Percentiles rank a stretch among this genome's conserved stretches.
phyloP scores from a whole-genome alignment of 2,888 invertebrate species.

The Peribatodes rhomboidaria region DNA sequence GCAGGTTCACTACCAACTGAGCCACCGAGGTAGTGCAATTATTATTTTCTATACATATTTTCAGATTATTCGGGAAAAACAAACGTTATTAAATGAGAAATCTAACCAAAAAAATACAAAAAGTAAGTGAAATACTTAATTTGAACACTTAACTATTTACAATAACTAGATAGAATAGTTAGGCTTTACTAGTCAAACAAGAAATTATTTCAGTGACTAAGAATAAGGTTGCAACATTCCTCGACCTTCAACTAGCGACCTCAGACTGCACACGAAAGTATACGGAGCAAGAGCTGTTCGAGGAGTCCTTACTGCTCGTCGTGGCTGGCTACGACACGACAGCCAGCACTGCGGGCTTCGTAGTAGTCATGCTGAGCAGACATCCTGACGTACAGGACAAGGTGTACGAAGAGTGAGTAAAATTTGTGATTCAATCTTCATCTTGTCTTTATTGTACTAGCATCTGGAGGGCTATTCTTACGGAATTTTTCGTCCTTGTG shows the following conservation, averaged over 20 bases:
- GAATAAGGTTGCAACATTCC: neutral
- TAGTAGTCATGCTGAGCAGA: conserved; percentile 53
- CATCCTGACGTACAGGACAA: conserved; percentile 58
- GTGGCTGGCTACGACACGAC: conserved; percentile 51
- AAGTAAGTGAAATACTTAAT: too few relatives aligned
- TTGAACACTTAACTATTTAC: too few relatives aligned
- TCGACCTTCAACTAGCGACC: conserved; percentile 1
- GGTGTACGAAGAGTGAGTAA: conserved; percentile 55
- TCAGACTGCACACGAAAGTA: neutral
- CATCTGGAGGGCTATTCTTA: too few relatives aligned
- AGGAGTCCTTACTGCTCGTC: conserved; percentile 49
- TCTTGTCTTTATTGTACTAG: too few relatives aligned
- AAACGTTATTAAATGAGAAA: neutral
- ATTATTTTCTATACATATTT: too few relatives aligned
- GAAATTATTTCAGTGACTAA: neutral
- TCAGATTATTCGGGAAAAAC: neutral
- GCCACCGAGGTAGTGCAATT: too few relatives aligned
- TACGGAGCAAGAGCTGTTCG: conserved; percentile 53
- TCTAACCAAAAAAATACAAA: neutral
- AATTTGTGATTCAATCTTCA: neutral
- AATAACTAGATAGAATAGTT: too few relatives aligned
- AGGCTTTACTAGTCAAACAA: too few relatives aligned
- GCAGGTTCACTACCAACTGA: too few relatives aligned
- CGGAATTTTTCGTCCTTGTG: too few relatives aligned
- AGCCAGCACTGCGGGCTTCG: conserved; percentile 55